These are phyloP conservation scores for Moxostoma hubbsi DNA, from an alignment of 2,797 vertebrate genomes.

Conservation along the genomic window DNA sequence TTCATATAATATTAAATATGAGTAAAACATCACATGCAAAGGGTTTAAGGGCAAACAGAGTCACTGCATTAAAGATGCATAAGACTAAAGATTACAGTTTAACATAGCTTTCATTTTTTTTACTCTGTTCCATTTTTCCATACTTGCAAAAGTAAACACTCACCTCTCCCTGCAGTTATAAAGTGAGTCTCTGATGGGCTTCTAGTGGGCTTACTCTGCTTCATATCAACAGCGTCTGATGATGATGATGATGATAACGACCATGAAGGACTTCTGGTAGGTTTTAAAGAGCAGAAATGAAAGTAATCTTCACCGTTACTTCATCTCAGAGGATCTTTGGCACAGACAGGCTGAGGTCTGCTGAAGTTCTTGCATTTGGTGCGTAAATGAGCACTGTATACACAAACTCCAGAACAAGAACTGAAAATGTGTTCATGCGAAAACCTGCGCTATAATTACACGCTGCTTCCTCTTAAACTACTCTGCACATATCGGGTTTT, in stretches of 20 bases:
- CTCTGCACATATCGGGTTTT: background rate
- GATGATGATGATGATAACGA: background rate
- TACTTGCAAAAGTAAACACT: background rate
- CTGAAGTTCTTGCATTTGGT: background rate
- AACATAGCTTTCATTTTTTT: too few relatives aligned
- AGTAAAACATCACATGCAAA: background rate
- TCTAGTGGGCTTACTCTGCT: constrained; percentile 3
- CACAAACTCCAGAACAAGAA: constrained; percentile 19
- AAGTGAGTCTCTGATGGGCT: constrained; percentile 22
- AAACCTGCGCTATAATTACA: constrained; percentile 5
- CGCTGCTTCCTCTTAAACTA: constrained; percentile 9
- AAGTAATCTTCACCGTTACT: background rate
- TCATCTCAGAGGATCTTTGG: constrained; percentile 5
- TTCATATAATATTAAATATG: background rate
- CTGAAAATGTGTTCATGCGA: constrained; percentile 26
- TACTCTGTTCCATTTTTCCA: background rate
- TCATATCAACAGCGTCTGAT: constrained; percentile 27
- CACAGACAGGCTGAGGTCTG: background rate
- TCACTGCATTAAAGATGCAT: background rate
- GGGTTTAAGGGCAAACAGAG: background rate
- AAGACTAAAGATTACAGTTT: too few relatives aligned
- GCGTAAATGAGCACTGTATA: constrained; percentile 4
- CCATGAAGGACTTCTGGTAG: background rate
- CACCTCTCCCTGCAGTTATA: constrained; percentile 28
- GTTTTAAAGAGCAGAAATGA: background rate